Percentiles rank a stretch among this genome's conserved stretches.
These are phyloP conservation scores for Seriola aureovittata DNA, from an alignment of 2,113 vertebrate species.

Conservation along the genomic window DNA sequence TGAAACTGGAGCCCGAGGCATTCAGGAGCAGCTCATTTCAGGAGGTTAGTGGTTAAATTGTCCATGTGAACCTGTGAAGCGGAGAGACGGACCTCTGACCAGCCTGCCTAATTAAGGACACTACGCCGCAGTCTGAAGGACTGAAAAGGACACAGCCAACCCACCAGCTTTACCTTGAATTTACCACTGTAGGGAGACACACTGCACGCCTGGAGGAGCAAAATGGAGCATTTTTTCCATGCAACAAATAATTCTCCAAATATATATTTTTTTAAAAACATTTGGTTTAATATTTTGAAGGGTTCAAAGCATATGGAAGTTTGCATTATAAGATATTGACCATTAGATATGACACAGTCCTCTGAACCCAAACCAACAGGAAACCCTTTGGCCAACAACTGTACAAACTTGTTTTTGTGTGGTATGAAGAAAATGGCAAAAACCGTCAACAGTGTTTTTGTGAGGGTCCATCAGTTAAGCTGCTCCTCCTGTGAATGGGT, in stretches of 20 bases:
- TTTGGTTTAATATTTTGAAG: no score
- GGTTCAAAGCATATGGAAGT: neutral
- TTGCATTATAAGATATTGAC: neutral
- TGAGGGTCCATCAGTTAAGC: slow-evolving; percentile 70
- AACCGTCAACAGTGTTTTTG: slow-evolving; percentile 52
- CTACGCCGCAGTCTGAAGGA: slow-evolving; percentile 29
- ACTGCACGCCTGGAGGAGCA: neutral
- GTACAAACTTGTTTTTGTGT: slow-evolving; percentile 55
- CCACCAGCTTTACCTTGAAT: slow-evolving; percentile 19
- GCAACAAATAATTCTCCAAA: neutral
- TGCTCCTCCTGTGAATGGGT: slow-evolving; percentile 43
- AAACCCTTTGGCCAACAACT: slow-evolving; percentile 43
- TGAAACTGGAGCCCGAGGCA: slow-evolving; percentile 84
- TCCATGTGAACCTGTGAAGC: slow-evolving; percentile 85
- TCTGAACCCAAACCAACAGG: slow-evolving; percentile 25
- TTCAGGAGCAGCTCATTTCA: slow-evolving; percentile 83
- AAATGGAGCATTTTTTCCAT: neutral
- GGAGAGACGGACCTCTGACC: slow-evolving; percentile 74
- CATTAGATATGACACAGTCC: neutral
- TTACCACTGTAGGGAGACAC: no score
- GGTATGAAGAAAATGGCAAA: slow-evolving; percentile 58
- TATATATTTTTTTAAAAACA: no score
- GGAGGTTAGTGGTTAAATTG: slow-evolving; percentile 89
- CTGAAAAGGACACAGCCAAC: slow-evolving; percentile 34
- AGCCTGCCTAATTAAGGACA: slow-evolving; percentile 86